A percentile compares a stretch with the other conserved stretches of the same genome.
These are phyloP conservation scores for Gasterosteus nipponicus DNA, from an alignment of 2,113 vertebrate species.

Conservation along the genomic window DNA sequence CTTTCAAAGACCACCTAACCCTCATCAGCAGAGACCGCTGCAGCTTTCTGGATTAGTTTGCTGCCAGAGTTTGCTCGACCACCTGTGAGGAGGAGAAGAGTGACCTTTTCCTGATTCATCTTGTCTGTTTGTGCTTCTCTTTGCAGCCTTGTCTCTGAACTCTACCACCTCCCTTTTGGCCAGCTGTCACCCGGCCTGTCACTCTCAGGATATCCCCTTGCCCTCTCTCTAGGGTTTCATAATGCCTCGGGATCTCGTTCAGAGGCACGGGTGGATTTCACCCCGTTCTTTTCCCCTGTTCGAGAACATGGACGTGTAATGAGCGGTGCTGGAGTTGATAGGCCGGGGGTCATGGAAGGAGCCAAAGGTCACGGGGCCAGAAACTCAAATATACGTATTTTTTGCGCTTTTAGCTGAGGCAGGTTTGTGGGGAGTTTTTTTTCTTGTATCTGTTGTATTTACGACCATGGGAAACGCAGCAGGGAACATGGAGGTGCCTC, in stretches of 20 bases:
- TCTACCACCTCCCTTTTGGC: conserved; percentile 18
- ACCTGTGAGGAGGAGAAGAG: conserved; percentile 17
- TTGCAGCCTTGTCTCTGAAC: conserved; percentile 11
- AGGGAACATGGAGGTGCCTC: conserved; percentile 81
- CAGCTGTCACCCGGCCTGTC: conserved; percentile 65
- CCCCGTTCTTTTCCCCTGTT: conserved; percentile 9
- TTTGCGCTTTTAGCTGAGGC: not conserved
- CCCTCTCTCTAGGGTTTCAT: conserved; percentile 70
- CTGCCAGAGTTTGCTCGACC: conserved; percentile 9
- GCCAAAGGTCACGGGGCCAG: conserved; percentile 29
- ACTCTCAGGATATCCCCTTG: conserved; percentile 64
- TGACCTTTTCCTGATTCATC: conserved; percentile 1
- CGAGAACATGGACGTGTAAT: conserved; percentile 13
- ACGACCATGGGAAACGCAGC: conserved; percentile 68
- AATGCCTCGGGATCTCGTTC: conserved; percentile 41
- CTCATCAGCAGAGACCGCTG: conserved; percentile 21
- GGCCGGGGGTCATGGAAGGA: conserved; percentile 24
- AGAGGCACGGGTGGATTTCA: conserved; percentile 42
- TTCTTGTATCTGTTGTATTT: conserved; percentile 43
- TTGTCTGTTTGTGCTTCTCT: not conserved
- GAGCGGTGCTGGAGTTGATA: conserved; percentile 12
- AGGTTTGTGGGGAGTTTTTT: not conserved
- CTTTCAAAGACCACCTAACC: conserved; percentile 1
- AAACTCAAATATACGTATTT: not conserved
- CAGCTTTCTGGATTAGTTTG: conserved; percentile 40